Base-by-base conservation (phyloP, 2,888 invertebrate species). In the Eupithecia pulchellata region DNA sequence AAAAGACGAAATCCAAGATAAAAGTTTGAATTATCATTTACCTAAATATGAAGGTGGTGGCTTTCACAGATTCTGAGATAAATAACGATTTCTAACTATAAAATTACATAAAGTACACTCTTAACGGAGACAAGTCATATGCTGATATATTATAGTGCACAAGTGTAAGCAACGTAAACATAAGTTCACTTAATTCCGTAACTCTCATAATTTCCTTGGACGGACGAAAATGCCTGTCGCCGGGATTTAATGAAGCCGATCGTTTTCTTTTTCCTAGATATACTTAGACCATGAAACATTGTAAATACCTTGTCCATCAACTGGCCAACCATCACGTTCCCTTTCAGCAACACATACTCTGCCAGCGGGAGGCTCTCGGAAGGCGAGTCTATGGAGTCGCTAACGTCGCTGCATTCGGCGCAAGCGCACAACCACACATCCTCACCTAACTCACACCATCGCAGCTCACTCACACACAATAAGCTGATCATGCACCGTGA, bases 361-460 rank as follows among this genome's bases (percentile, higher is more conserved):
- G 96, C 97, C 74, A 96, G 96, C 78, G 96, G 96, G 62, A 95
- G 97, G 69, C 94, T 98, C 77, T 98, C 98, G 64, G 98, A 98
- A 88, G 98, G 98, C 69, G 99, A 99, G 90, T 97, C 98, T 82
- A 96, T 98, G 90, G 97, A 97, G 91, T 96, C 96, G 71, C 93
- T 97, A 80, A 97, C 97, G 84, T 96, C 97, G 78, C 97, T 97
- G 82, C 96, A 98, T 78, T 95, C 97, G 82, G 97, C 97, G 75
- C 97, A 97, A 87, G 94, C 96, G 84, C 94, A 97, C 88, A 95
- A 96, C 91, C 96, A 96, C 91, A 96, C 96, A 70, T 96, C 96
- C 81, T 96, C 97, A 78, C 96, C 97, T 89, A 92, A 93, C 91
- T 91, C 93, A 87, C 95, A 96, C 82, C 96, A 96, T 87, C 94